phyloP scores from a whole-genome alignment of 2,888 invertebrate species.

The Neocrepidodera transversa region DNA sequence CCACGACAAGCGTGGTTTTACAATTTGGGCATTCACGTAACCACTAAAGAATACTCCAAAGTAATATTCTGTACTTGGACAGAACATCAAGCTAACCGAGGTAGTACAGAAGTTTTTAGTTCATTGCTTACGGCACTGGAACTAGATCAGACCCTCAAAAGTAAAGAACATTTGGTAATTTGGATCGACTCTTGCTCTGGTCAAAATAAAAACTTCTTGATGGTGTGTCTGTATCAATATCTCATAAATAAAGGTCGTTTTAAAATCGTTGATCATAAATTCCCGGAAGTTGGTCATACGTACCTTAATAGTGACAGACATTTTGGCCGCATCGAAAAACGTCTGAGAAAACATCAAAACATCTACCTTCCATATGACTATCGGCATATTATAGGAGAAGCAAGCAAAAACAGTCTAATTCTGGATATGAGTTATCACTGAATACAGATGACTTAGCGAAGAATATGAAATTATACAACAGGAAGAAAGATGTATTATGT shows the following conservation, averaged over 20 bases:
- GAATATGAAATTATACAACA: constrained; percentile 8
- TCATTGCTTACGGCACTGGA: constrained; percentile 1
- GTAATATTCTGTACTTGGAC: constrained; percentile 43
- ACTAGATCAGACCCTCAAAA: constrained; percentile 3
- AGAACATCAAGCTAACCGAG: constrained; percentile 39
- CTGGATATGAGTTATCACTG: constrained; percentile 40
- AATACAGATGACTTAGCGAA: background rate
- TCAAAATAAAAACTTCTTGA: constrained; percentile 48
- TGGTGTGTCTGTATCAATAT: constrained; percentile 44
- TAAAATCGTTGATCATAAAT: constrained; percentile 50
- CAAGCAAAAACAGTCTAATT: constrained; percentile 38
- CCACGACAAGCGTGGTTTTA: constrained; percentile 40
- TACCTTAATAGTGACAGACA: constrained; percentile 52
- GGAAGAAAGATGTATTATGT: constrained; percentile 7
- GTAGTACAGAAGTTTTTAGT: constrained; percentile 4
- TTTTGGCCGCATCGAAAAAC: constrained; percentile 43
- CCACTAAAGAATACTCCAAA: constrained; percentile 42
- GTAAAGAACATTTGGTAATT: constrained; percentile 30
- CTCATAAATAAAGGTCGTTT: too few relatives aligned
- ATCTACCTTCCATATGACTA: constrained; percentile 40
- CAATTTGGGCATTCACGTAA: constrained; percentile 41
- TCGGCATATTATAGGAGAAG: constrained; percentile 40
- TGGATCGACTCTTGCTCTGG: constrained; percentile 49
- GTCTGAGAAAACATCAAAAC: constrained; percentile 43
- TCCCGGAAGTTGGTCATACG: constrained; percentile 42